These are phyloP conservation scores for Stomatorhinus walkeri DNA, from an alignment of 2,797 vertebrate genomes.

Conservation along the genomic window DNA sequence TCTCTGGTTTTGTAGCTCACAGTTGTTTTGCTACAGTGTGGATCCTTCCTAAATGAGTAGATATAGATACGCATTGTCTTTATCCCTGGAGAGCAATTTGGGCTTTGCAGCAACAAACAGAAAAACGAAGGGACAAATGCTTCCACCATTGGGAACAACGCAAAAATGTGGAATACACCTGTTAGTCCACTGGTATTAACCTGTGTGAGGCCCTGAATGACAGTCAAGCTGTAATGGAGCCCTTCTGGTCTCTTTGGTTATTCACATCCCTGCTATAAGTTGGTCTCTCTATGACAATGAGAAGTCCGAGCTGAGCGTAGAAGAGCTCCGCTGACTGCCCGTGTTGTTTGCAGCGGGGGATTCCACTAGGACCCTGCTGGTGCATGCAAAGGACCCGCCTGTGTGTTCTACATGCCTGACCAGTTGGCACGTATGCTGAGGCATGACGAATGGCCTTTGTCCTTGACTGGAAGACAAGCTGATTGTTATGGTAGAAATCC, in stretches of 20 bases:
- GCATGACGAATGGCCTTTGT: background rate
- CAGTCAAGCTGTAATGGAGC: background rate
- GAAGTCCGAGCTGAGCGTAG: background rate
- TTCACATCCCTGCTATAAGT: background rate
- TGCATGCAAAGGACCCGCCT: background rate
- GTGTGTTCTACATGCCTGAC: background rate
- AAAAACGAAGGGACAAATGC: background rate
- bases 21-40: background rate
- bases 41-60: background rate
- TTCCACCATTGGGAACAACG: background rate
- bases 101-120: background rate
- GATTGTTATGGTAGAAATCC: background rate
- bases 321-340: background rate
- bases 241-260: background rate
- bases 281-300: background rate
- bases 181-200: background rate
- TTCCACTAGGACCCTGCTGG: background rate
- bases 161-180: background rate
- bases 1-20: background rate
- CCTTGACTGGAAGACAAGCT: background rate
- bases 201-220: background rate
- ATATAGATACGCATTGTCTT: background rate
- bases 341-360: background rate
- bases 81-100: background rate
- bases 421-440: background rate